Evolutionary conservation across 2,888 invertebrate genomes (phyloP), one percentile per base, ranked within the genome.

Genomic region (Yponomeuta malinellus): DNA sequence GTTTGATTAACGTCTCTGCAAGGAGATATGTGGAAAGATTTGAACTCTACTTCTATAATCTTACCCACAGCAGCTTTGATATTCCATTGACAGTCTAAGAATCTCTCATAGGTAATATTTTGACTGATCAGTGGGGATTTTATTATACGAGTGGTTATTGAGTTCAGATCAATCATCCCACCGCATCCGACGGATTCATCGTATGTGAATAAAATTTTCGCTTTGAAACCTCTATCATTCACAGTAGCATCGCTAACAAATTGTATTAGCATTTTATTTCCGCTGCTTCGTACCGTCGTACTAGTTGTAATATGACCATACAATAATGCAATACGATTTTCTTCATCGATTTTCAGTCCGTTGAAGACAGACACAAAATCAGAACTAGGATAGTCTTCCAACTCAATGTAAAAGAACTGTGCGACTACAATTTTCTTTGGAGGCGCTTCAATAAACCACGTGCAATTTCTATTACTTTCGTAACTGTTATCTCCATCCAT

Each of bases 401-500:
- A 76, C 66, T 93, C 90, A 72, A 96, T 92, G 69, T 90, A 88
- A 64, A 90, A 84, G 76, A 95, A 95, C 85, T 93, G 94, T n/a
- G 97, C 77, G 10, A 94, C 85, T 10, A 96, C 92, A 66, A 93
- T 90, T 82, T 95, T 94, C 73, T 93, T 93, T 31, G 79, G 75
- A 1, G 95, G 96, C 1, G 97, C 97, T 71, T 93, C 93, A 70
- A 98, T 95, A 71, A 93, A 83, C 98, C 98, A 98, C 0, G 93
- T 88, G 82, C 98, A 98, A 76, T 94, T 93, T 76, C 94, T 83
- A 74, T 92, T 86, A 37, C 87, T 85, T 59, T 91, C 90, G 75
- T 94, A 95, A 1, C 12, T n/a, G 37, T 80, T 84, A 52, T 82
- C 79, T 2, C 86, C 88, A 70, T 84, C 80, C 4, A 77, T 78